Evolutionary conservation across 1,140 invertebrate species (phyloP).

Genomic region (Halotydeus destructor): DNA sequence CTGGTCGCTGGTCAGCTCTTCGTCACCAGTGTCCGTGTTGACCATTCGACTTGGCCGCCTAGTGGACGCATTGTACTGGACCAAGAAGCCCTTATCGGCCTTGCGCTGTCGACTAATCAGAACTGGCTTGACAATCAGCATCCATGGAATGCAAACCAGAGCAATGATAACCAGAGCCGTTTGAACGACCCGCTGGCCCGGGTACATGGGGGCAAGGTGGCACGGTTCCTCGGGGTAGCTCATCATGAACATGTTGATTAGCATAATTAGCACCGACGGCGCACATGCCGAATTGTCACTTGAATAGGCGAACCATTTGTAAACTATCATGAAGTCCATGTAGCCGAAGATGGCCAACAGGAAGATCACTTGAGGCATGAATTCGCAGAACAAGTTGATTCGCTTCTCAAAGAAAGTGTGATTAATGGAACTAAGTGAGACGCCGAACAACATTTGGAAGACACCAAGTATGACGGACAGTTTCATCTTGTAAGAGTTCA

Average conservation of each 20-base stretch:
- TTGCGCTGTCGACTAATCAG: no score
- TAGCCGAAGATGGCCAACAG: slow-evolving; percentile 74
- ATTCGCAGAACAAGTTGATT: slow-evolving; percentile 60
- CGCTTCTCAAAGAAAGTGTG: slow-evolving; percentile 28
- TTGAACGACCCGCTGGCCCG: slow-evolving; percentile 45
- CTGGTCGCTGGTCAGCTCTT: background rate
- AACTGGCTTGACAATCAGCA: slow-evolving; percentile 79
- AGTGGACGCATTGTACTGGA: background rate
- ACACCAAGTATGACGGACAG: slow-evolving; percentile 89
- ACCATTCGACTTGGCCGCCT: background rate
- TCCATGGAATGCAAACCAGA: slow-evolving; percentile 63
- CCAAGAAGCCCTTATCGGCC: background rate
- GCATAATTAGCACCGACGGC: slow-evolving; percentile 37
- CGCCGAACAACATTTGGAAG: slow-evolving; percentile 87
- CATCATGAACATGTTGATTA: slow-evolving; percentile 41
- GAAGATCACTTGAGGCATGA: slow-evolving; percentile 81
- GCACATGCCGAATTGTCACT: slow-evolving; percentile 31
- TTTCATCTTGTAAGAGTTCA: slow-evolving; percentile 98
- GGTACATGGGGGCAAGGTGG: slow-evolving; percentile 11
- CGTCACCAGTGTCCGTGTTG: background rate
- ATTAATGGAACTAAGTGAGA: slow-evolving; percentile 68
- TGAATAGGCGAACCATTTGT: slow-evolving; percentile 67
- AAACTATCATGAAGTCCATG: slow-evolving; percentile 66
- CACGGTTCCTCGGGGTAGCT: slow-evolving; percentile 21
- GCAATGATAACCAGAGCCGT: slow-evolving; percentile 46